Base-by-base conservation (phyloP, 2,888 invertebrate genomes). In the Magallana nippona region DNA sequence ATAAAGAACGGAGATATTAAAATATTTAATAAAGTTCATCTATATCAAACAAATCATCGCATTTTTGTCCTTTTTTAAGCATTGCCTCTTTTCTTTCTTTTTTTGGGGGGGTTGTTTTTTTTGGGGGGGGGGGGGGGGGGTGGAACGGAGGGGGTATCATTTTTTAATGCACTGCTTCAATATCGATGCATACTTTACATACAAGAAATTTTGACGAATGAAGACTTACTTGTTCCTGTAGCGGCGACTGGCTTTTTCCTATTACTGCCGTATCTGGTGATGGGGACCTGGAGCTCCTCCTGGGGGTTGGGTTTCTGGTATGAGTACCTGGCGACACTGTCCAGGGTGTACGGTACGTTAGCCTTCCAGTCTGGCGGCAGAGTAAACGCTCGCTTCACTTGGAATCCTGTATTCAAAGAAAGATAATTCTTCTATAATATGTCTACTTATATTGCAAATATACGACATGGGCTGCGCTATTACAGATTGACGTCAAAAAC, bases 221-320 rank as follows among this genome's bases (percentile, higher is more conserved):
- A 32, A 1, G 55, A 89, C 92, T 89, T 85, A 93, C 93, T 91
- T 19, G 89, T 90, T 22, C 92, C 92, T 32, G 84, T 77, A 5
- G 92, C 91, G 1, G 92, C 88, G 8, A 89, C 78, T 27, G 86
- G 86, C 84, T 93, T 92, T 81, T 89, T 90, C 58, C 44, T 87
- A 85, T 92, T 93, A 83, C 91, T 90, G 17, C 92, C 93, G 79
- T 92, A 93, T 86, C 93, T 86, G 19, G 88, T 88, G 27, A 85
- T 89, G 71, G 92, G 91, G 0, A 91, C 85, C 56, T 87, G 79
- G 11, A 92, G 87, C 81, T 90, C 89, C 3, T 78, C 82, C 11
- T 89, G 89, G 79, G 89, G 91, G 62, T 89, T 84, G 32, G 89
- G 87, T 13, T 86, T 88, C 86, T 92, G 93, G 87, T 91, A 93